Evolutionary conservation across 2,797 vertebrate genomes (phyloP).

Genomic region (Cercopithecus neglectus): DNA sequence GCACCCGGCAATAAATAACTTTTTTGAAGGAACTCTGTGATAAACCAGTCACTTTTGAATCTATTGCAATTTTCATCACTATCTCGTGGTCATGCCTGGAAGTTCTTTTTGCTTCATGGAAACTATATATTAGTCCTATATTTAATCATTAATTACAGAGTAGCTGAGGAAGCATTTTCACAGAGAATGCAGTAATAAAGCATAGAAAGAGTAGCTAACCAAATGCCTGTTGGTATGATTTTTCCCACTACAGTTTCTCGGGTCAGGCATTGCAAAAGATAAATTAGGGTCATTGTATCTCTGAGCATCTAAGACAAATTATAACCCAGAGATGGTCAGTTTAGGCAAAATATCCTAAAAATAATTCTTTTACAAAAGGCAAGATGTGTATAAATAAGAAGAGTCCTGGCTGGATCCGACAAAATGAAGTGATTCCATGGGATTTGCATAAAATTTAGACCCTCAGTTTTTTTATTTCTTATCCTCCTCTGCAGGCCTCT

Average conservation of each 20-base stretch:
- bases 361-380: background rate
- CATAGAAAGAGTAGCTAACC: background rate
- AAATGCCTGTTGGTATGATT: background rate
- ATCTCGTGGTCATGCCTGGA: background rate
- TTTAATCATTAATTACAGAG: background rate
- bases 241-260: background rate
- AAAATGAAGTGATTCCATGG: background rate
- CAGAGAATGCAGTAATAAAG: background rate
- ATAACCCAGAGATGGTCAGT: background rate
- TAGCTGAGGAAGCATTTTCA: background rate
- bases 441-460: background rate
- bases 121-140: background rate
- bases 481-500: background rate
- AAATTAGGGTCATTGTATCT: background rate
- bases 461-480: background rate
- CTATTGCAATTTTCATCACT: background rate
- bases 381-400: background rate
- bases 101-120: background rate
- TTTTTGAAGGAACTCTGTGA: background rate
- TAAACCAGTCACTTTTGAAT: conserved; percentile 33
- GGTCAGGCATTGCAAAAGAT: background rate
- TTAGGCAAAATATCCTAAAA: background rate
- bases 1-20: background rate
- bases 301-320: background rate
- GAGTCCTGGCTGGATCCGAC: background rate